These are phyloP conservation scores for Eira barbara DNA, from an alignment of 2,113 vertebrate genomes.

Conservation along the genomic window DNA sequence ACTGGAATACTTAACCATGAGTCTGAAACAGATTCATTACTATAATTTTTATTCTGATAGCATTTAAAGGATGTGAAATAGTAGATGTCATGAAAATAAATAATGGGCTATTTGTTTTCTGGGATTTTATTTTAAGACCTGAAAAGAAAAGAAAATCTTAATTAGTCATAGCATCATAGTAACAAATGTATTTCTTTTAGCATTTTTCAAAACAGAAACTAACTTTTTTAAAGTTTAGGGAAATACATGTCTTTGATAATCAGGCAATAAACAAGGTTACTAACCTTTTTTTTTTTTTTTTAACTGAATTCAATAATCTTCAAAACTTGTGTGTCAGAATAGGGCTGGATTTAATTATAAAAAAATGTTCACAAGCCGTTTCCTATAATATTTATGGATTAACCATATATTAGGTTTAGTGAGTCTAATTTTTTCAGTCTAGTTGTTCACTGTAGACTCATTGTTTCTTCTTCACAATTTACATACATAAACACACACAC, in stretches of 20 bases:
- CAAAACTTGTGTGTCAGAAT: neutral
- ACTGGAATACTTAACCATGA: constrained; percentile 25
- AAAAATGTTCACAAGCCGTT: neutral
- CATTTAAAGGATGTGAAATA: constrained; percentile 38
- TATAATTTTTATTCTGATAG: constrained; percentile 57
- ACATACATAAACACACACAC: neutral
- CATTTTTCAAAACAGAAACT: neutral
- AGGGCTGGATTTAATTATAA: neutral
- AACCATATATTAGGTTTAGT: neutral
- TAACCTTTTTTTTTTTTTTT: neutral
- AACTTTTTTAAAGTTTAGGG: neutral
- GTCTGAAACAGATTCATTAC: constrained; percentile 30
- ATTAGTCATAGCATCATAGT: neutral
- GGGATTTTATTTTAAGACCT: constrained; percentile 40
- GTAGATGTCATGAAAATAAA: constrained; percentile 45
- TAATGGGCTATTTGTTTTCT: constrained; percentile 14
- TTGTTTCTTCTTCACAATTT: neutral
- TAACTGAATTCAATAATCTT: neutral
- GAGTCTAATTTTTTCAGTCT: neutral
- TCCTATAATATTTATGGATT: neutral
- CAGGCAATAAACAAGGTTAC: neutral
- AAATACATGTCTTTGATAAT: constrained; percentile 18
- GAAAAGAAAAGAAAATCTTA: neutral
- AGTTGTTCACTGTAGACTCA: neutral
- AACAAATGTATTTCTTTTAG: constrained; percentile 10